Evolutionary conservation across 2,888 invertebrate genomes (phyloP).

Genomic region (Ypsolopha scabrella): DNA sequence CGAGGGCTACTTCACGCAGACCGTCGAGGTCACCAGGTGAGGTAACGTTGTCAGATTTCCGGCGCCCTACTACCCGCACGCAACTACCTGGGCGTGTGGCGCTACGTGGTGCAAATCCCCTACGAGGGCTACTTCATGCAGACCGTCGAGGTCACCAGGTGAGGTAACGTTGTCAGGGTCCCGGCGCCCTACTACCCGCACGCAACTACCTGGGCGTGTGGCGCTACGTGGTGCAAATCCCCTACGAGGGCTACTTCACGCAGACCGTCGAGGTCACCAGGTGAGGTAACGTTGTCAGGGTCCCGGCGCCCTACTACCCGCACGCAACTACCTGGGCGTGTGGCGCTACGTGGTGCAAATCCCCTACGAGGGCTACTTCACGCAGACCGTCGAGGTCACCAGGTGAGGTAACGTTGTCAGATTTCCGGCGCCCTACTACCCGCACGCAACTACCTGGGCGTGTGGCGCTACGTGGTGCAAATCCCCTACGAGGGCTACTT

Average conservation of each 20-base stretch:
- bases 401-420: slow-evolving; percentile 69
- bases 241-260: slow-evolving; percentile 89
- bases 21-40: slow-evolving; percentile 91
- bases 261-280: slow-evolving; percentile 86
- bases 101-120: slow-evolving; percentile 94
- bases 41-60: slow-evolving; percentile 77
- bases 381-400: slow-evolving; percentile 86
- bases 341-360: slow-evolving; percentile 95
- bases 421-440: slow-evolving; percentile 92
- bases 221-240: slow-evolving; percentile 93
- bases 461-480: slow-evolving; percentile 94
- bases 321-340: slow-evolving; percentile 88
- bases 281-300: slow-evolving; percentile 72
- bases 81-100: slow-evolving; percentile 91
- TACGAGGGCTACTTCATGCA: slow-evolving; percentile 96
- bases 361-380: slow-evolving; percentile 89
- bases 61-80: slow-evolving; percentile 92
- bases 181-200: slow-evolving; percentile 93
- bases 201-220: slow-evolving; percentile 91
- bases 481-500: slow-evolving; percentile 91
- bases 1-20: slow-evolving; percentile 95
- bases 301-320: slow-evolving; percentile 93
- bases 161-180: slow-evolving; percentile 74
- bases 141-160: slow-evolving; percentile 93
- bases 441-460: slow-evolving; percentile 90